Evolutionary conservation across 2,113 vertebrate species (phyloP), one percentile per base, ranked within the genome.

Genomic region (Trogon surrucura): DNA sequence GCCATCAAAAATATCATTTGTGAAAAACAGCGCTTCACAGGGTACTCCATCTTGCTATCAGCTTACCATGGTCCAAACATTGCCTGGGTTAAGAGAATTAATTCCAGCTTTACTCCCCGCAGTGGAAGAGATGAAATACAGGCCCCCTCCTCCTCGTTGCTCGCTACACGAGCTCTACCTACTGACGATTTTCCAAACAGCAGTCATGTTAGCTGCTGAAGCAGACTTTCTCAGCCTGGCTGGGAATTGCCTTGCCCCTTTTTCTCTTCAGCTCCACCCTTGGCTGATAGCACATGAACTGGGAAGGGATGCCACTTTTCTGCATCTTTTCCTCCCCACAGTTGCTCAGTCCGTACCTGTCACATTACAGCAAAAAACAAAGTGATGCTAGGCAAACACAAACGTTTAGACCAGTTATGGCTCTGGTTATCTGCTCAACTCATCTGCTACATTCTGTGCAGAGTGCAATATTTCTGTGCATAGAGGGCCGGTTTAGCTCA

Each of bases 131-230:
- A 83, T 29, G 65, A 87, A 62, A 65, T 13, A 34, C 13, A 9
- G 20, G 25, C 41, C 41, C 38, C 44, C 38, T 70, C 36, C 22
- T 58, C 25, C 41, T 91, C n/a, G 6, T 85, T 93, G 47, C 73
- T 80, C 20, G 13, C 64, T 89, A 16, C 89, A 0, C 62, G 93
- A 96, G 95, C 95, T 95, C 97, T 96, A 93, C 84, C 97, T 97
- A 50, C 91, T 89, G 97, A 77, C 91, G 16, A 1, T 73, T 94
- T 58, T 93, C 16, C 2, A 80, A 95, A 94, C 66, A 96, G 70
- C 90, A 94, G 3, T 4, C 2, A 5, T 11, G 23, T 18, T 15
- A 71, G n/a, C 29, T 0, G 1, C 34, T 41, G 58, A 47, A 65
- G 51, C 56, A 44, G 57, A 21, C 30, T 57, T 72, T 82, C 38